These are phyloP conservation scores for Enteromius viviparus DNA, from an alignment of 2,797 vertebrate genomes.

Conservation along the genomic window DNA sequence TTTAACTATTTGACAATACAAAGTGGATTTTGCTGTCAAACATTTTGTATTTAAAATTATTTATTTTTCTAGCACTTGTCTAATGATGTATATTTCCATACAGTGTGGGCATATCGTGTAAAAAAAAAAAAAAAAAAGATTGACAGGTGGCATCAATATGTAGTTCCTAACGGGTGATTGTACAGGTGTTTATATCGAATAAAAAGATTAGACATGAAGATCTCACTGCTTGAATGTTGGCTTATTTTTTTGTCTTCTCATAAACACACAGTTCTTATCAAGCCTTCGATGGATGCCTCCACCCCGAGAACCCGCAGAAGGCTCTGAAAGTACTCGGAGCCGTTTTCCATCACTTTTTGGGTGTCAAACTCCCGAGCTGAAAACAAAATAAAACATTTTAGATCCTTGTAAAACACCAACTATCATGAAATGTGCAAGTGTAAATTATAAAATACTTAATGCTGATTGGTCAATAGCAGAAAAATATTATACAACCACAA, in stretches of 20 bases:
- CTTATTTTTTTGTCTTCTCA: conserved; percentile 22
- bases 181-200: conserved; percentile 85
- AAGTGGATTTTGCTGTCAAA: conserved; percentile 80
- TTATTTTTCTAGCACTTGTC: conserved; percentile 88
- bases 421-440: not conserved
- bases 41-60: conserved; percentile 92
- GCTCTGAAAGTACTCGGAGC: conserved; percentile 76
- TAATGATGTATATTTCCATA: conserved; percentile 68
- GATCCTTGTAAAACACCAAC: too few species aligned
- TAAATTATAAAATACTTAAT: not conserved
- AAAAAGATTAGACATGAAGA: conserved; percentile 64
- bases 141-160: conserved; percentile 74
- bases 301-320: conserved; percentile 80
- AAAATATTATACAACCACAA: too few species aligned
- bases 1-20: conserved; percentile 71
- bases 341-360: conserved; percentile 45
- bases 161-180: conserved; percentile 75
- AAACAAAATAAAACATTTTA: not conserved
- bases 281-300: conserved; percentile 80
- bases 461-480: not conserved
- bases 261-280: conserved; percentile 72
- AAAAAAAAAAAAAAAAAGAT: conserved; percentile 59
- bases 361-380: conserved; percentile 71
- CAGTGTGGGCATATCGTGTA: conserved; percentile 64
- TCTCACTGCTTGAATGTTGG: not conserved